Evolutionary conservation across 2,797 vertebrate genomes (phyloP).

Genomic region (Botia almorhae): DNA sequence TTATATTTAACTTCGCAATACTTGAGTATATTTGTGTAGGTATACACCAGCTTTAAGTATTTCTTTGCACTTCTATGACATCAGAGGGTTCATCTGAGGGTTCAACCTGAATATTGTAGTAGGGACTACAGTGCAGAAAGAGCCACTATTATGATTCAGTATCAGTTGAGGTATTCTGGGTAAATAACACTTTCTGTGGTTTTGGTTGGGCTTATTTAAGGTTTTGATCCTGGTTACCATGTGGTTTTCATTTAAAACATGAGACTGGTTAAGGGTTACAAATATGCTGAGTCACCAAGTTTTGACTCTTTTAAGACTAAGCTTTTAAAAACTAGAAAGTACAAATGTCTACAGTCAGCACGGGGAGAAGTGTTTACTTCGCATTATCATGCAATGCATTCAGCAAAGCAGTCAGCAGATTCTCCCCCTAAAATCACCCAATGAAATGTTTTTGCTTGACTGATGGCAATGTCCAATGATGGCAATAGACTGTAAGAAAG

Average conservation of each 20-base stretch:
- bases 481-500: constrained; percentile 37
- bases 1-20: neutral
- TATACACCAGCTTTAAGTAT: neutral
- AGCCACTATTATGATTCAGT: neutral
- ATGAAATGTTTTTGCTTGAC: constrained; percentile 17
- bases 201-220: neutral
- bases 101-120: neutral
- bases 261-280: neutral
- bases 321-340: neutral
- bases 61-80: neutral
- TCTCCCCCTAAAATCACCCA: neutral
- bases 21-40: too few species aligned
- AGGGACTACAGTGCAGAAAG: neutral
- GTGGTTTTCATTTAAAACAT: neutral
- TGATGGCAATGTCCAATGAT: neutral
- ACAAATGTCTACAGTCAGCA: neutral
- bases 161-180: neutral
- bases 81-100: neutral
- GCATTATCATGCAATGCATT: constrained; percentile 19
- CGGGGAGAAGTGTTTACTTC: neutral
- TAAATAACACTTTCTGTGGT: neutral
- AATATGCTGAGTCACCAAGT: neutral
- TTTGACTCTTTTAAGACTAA: neutral
- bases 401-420: constrained; percentile 37
- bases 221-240: neutral